These are phyloP conservation scores for Parasteatoda lunata DNA, from an alignment of 2,888 invertebrate genomes.

Conservation along the genomic window DNA sequence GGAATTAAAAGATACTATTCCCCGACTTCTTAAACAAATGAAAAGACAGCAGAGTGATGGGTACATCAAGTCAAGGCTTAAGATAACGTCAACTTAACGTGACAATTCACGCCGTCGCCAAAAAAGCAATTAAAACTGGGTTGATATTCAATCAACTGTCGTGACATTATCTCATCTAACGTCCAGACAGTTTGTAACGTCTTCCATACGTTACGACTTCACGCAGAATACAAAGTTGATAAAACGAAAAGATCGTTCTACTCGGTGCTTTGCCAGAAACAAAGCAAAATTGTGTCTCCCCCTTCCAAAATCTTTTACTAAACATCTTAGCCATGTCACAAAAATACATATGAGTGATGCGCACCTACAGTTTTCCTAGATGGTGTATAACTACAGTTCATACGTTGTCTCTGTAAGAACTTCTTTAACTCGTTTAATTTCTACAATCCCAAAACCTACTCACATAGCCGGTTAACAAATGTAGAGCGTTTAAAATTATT, in stretches of 20 bases:
- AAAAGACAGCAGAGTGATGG: not conserved
- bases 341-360: slow-evolving; percentile 34
- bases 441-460: slow-evolving; percentile 32
- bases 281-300: not conserved
- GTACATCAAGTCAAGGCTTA: not conserved
- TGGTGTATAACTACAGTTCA: slow-evolving; percentile 18
- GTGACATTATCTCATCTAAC: not conserved
- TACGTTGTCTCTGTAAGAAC: slow-evolving; percentile 15
- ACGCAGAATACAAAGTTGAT: not conserved
- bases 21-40: too few relatives aligned
- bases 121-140: slow-evolving; percentile 1
- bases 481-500: slow-evolving; percentile 55
- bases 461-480: slow-evolving; percentile 29
- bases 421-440: slow-evolving; percentile 50
- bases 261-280: not conserved
- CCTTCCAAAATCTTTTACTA: slow-evolving; percentile 9
- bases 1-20: too few relatives aligned
- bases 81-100: not conserved
- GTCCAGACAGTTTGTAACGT: not conserved
- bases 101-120: not conserved
- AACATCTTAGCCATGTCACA: slow-evolving; percentile 15
- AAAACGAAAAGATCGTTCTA: not conserved
- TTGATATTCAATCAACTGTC: slow-evolving; percentile 5
- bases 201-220: not conserved
- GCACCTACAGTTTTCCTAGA: slow-evolving; percentile 10